Evolutionary conservation across 2,888 invertebrate genomes (phyloP).

Genomic region (Nysson spinosus): DNA sequence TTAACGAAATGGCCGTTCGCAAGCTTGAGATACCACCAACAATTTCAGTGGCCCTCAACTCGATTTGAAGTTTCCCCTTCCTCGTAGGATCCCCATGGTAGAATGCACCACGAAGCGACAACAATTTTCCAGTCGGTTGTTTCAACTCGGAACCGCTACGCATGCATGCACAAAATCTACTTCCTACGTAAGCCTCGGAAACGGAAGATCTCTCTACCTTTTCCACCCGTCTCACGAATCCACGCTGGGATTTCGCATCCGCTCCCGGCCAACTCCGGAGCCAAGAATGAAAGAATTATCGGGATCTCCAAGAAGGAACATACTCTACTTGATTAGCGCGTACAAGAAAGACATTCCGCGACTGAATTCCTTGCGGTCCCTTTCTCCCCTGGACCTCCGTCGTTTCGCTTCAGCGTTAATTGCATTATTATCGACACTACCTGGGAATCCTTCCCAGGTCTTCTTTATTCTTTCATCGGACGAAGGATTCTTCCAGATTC

Average conservation of each 20-base stretch:
- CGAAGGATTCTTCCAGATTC: neutral
- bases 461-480: neutral
- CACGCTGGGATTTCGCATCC: conserved; percentile 19
- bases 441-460: conserved; percentile 15
- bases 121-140: conserved; percentile 61
- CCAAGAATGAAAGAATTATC: conserved; percentile 40
- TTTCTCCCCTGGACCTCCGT: conserved; percentile 30
- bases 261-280: conserved; percentile 9
- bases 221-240: conserved; percentile 21
- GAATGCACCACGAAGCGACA: conserved; percentile 49
- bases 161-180: conserved; percentile 54
- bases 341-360: conserved; percentile 57
- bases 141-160: conserved; percentile 41
- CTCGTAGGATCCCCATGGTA: conserved; percentile 21
- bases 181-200: conserved; percentile 54
- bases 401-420: conserved; percentile 50
- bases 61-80: conserved; percentile 51
- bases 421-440: conserved; percentile 55
- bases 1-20: conserved; percentile 64
- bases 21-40: conserved; percentile 59
- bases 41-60: conserved; percentile 60
- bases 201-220: conserved; percentile 42
- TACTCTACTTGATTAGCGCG: conserved; percentile 47
- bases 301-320: conserved; percentile 6
- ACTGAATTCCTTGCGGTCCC: conserved; percentile 45